These are phyloP conservation scores for Chaetops frenatus DNA, from an alignment of 2,113 vertebrate species.

Conservation along the genomic window DNA sequence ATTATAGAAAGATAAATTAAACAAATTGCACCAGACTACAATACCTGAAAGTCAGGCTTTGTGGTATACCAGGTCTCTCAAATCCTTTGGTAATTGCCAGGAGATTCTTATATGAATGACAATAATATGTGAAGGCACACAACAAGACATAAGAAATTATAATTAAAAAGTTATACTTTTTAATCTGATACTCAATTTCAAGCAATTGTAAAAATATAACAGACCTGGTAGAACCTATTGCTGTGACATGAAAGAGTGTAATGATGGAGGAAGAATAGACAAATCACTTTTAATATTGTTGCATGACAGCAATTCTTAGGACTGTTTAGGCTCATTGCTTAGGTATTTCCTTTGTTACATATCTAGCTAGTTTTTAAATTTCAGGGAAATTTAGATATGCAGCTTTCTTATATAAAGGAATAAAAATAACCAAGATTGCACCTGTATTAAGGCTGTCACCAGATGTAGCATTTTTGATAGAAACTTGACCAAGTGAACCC, in stretches of 20 bases:
- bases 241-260: not conserved
- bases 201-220: not conserved
- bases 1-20: not conserved
- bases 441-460: not conserved
- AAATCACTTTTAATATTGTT: not conserved
- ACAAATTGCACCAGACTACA: not conserved
- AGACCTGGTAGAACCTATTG: rapidly evolving
- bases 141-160: not conserved
- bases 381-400: not conserved
- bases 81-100: not conserved
- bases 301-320: not conserved
- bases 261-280: not conserved
- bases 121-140: not conserved
- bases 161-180: not conserved
- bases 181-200: not conserved
- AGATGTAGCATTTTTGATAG: not conserved
- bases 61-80: not conserved
- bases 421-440: not conserved
- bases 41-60: not conserved
- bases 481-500: not conserved
- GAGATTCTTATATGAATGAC: not conserved
- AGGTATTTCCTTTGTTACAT: not conserved
- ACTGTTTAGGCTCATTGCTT: not conserved
- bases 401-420: not conserved
- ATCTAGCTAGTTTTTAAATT: not conserved